These are phyloP conservation scores for Procavia capensis DNA, from an alignment of 2,113 vertebrate species.

Conservation along the genomic window DNA sequence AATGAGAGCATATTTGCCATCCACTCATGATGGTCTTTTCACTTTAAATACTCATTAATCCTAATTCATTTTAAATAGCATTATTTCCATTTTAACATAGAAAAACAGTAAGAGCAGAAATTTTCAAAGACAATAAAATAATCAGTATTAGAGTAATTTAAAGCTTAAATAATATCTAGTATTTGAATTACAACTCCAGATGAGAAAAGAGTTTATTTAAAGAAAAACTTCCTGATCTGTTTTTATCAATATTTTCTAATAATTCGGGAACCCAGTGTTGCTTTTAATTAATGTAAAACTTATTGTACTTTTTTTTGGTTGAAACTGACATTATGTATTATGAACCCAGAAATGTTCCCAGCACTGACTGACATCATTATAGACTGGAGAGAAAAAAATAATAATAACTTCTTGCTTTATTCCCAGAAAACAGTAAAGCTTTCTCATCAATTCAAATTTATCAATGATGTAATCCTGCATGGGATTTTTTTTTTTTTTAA, in stretches of 20 bases:
- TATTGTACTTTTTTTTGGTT: not conserved
- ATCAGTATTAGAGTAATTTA: not conserved
- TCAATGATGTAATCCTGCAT: conserved; percentile 72
- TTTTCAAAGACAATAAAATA: not conserved
- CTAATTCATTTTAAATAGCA: conserved; percentile 28
- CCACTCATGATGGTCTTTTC: not conserved
- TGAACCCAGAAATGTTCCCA: conserved; percentile 47
- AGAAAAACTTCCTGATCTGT: not conserved
- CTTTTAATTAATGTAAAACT: conserved; percentile 7
- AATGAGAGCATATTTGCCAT: not conserved
- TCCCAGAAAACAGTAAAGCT: conserved; percentile 62
- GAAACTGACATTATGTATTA: conserved; percentile 4
- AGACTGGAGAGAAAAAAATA: not conserved
- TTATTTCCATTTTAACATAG: not conserved
- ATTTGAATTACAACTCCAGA: not conserved
- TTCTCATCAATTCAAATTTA: conserved; percentile 68
- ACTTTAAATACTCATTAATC: not conserved
- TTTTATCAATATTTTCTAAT: not conserved
- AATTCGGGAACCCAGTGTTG: not conserved
- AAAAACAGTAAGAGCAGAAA: not conserved
- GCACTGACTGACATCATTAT: conserved; percentile 53
- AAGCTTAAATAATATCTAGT: not conserved
- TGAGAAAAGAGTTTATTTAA: conserved; percentile 14
- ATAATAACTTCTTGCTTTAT: conserved; percentile 57
- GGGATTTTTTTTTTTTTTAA: conserved; percentile 50